Evolutionary conservation across 2,797 vertebrate species (phyloP).

Genomic region (Vireo griseus): DNA sequence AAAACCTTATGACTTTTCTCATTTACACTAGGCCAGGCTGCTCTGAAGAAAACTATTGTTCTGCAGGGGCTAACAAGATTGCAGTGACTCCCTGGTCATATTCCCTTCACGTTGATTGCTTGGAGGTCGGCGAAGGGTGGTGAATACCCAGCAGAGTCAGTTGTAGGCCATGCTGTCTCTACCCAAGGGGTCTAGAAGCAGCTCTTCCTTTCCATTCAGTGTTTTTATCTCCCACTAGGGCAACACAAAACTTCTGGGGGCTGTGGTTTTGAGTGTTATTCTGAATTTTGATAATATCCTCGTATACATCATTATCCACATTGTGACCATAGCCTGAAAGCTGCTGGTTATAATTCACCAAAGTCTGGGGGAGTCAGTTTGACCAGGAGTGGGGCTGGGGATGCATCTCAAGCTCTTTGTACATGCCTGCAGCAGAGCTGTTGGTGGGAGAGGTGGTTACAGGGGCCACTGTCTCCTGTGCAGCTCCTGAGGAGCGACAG

Average conservation of each 20-base stretch:
- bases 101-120: neutral
- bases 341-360: neutral
- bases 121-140: neutral
- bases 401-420: neutral
- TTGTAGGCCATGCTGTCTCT: neutral
- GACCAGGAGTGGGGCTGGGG: neutral
- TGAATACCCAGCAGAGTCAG: neutral
- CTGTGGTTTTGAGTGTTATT: neutral
- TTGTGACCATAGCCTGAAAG: neutral
- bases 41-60: neutral
- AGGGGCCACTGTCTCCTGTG: neutral
- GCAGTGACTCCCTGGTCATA: neutral
- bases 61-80: neutral
- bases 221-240: neutral
- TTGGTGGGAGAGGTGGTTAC: neutral
- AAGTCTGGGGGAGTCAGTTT: neutral
- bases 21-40: neutral
- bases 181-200: neutral
- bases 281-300: neutral
- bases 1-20: conserved; percentile 18
- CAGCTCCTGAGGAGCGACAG: neutral
- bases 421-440: neutral
- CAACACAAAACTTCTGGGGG: neutral
- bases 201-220: neutral
- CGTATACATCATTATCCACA: neutral